These are phyloP conservation scores for Manis pentadactyla DNA, from an alignment of 2,797 vertebrate genomes.

Conservation along the genomic window DNA sequence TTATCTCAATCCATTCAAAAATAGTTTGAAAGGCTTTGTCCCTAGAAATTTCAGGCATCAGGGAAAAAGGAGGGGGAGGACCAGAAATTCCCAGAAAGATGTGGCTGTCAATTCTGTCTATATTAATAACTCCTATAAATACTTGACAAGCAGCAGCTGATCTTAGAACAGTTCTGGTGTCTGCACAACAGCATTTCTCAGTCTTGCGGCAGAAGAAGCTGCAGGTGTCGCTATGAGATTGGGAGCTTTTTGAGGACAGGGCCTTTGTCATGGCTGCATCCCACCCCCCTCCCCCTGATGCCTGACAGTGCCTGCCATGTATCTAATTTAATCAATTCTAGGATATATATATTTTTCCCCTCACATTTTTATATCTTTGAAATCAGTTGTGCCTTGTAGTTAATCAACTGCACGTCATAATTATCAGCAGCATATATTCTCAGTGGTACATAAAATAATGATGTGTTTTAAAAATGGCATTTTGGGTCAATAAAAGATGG, in stretches of 20 bases:
- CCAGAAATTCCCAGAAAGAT: slow-evolving; percentile 23
- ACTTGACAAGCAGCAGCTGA: slow-evolving; percentile 8
- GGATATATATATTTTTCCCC: neutral
- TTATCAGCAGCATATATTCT: neutral
- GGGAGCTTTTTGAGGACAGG: slow-evolving; percentile 29
- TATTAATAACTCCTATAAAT: slow-evolving; percentile 60
- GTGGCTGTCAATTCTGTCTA: slow-evolving; percentile 42
- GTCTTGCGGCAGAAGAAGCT: neutral
- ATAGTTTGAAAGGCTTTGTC: slow-evolving; percentile 54
- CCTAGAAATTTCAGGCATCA: slow-evolving; percentile 63
- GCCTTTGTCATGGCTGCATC: neutral
- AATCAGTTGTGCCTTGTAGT: neutral
- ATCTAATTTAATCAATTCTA: neutral
- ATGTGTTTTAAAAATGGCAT: neutral
- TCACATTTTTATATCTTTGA: slow-evolving; percentile 16
- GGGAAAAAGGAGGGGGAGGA: slow-evolving; percentile 47
- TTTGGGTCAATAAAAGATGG: neutral
- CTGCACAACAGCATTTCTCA: neutral
- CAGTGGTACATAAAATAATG: slow-evolving; percentile 27
- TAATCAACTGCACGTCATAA: neutral
- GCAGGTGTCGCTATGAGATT: neutral
- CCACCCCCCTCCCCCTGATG: neutral
- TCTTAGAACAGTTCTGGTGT: neutral
- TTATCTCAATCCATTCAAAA: slow-evolving; percentile 66
- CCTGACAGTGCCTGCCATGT: neutral